Evolutionary conservation across 2,888 invertebrate species (phyloP).

Genomic region (Ariolimax columbianus): DNA sequence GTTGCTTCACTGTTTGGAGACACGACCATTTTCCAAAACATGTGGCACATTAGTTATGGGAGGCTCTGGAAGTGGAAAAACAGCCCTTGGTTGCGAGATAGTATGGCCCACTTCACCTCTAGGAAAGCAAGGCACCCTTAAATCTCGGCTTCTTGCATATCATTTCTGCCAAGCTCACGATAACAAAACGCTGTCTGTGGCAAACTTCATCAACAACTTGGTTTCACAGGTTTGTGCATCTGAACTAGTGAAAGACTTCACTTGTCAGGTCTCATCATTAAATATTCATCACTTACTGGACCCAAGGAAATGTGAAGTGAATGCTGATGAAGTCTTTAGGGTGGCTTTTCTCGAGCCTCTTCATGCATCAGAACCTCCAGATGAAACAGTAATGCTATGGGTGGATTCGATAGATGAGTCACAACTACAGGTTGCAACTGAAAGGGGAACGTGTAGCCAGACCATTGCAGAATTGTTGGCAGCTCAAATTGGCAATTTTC

Average conservation of each 20-base stretch:
- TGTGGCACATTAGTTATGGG: constrained; percentile 93
- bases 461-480: constrained; percentile 86
- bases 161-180: constrained; percentile 85
- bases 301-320: constrained; percentile 88
- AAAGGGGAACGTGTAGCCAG: constrained; percentile 69
- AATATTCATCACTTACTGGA: constrained; percentile 85
- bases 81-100: constrained; percentile 80
- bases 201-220: constrained; percentile 85
- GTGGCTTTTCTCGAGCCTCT: constrained; percentile 92
- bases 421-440: constrained; percentile 68
- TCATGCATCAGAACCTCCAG: constrained; percentile 89
- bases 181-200: constrained; percentile 86
- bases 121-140: constrained; percentile 82
- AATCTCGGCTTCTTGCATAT: constrained; percentile 89
- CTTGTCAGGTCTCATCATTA: constrained; percentile 76
- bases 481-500: constrained; percentile 92
- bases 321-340: constrained; percentile 94
- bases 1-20: constrained; percentile 92
- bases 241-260: constrained; percentile 30
- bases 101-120: constrained; percentile 85
- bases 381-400: constrained; percentile 88
- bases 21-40: constrained; percentile 85
- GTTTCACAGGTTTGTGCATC: constrained; percentile 81
- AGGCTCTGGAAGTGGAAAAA: constrained; percentile 96
- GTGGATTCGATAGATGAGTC: constrained; percentile 95